phyloP scores from a whole-genome alignment of 2,113 vertebrate species.

The Cricetomys ansorgei region DNA sequence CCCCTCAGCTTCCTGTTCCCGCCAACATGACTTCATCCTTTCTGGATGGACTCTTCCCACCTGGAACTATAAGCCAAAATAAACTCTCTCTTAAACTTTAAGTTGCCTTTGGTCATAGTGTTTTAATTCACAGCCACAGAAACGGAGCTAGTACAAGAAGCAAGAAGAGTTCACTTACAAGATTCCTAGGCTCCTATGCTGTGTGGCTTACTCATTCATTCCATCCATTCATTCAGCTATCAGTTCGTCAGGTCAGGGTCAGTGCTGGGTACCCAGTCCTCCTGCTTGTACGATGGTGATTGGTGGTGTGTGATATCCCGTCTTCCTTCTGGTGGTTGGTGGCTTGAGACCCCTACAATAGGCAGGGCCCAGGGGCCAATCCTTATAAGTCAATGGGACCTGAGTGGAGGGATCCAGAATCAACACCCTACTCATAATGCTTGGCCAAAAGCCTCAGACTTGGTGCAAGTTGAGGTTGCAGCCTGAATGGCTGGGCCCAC shows the following conservation, averaged over 20 bases:
- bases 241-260: neutral
- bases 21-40: neutral
- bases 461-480: neutral
- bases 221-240: neutral
- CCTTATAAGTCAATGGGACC: neutral
- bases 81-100: neutral
- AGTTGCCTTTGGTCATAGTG: neutral
- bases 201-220: no score
- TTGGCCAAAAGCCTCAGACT: neutral
- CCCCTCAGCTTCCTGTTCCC: neutral
- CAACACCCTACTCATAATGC: fast-evolving
- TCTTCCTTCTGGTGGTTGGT: neutral
- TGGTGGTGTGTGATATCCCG: neutral
- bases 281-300: neutral
- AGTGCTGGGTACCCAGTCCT: neutral
- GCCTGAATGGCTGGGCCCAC: fast-evolving
- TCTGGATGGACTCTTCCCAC: neutral
- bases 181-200: no score
- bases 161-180: neutral
- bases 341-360: neutral
- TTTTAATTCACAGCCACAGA: neutral
- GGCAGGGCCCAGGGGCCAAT: neutral
- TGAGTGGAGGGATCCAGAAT: neutral
- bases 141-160: neutral
- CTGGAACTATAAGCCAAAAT: neutral